These are phyloP conservation scores for Aulostomus chinensis DNA, from an alignment of 2,797 vertebrate genomes.

Conservation along the genomic window DNA sequence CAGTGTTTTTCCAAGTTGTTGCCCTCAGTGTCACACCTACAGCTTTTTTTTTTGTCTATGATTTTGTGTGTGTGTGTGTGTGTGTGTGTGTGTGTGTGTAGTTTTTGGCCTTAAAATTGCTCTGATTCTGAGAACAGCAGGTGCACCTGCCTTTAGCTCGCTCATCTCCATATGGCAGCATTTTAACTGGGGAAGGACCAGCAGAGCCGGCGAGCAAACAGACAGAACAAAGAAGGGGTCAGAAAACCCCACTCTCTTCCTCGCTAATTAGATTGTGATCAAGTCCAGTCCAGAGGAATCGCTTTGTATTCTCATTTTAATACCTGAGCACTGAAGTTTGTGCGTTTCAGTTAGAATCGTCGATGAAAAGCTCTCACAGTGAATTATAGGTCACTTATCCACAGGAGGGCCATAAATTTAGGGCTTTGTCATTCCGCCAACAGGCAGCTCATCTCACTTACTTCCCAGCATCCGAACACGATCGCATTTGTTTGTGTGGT, in stretches of 20 bases:
- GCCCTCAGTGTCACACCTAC: no score
- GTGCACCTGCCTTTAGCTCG: conserved; percentile 25
- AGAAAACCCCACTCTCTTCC: not conserved
- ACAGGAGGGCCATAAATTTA: conserved; percentile 24
- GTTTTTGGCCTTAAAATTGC: conserved; percentile 4
- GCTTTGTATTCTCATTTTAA: no score
- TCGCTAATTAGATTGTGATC: not conserved
- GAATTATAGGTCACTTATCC: conserved; percentile 24
- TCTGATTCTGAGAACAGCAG: conserved; percentile 40
- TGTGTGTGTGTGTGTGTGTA: no score
- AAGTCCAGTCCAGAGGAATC: no score
- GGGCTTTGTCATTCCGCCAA: conserved; percentile 23
- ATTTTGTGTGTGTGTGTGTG: no score
- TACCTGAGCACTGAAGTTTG: conserved; percentile 1
- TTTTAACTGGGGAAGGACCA: conserved; percentile 16
- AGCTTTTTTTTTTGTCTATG: no score
- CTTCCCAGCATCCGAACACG: not conserved
- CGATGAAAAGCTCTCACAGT: not conserved
- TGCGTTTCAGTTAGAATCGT: not conserved
- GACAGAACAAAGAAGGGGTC: not conserved
- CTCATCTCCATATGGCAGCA: conserved; percentile 37
- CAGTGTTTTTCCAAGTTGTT: no score
- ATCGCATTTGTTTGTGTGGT: not conserved
- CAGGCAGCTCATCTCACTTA: no score
- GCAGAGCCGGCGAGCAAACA: conserved; percentile 8